A percentile compares a stretch with the other conserved stretches of the same genome.
Evolutionary conservation across 2,888 invertebrate genomes (phyloP).

Genomic region (Brachypalpus laphriformis): DNA sequence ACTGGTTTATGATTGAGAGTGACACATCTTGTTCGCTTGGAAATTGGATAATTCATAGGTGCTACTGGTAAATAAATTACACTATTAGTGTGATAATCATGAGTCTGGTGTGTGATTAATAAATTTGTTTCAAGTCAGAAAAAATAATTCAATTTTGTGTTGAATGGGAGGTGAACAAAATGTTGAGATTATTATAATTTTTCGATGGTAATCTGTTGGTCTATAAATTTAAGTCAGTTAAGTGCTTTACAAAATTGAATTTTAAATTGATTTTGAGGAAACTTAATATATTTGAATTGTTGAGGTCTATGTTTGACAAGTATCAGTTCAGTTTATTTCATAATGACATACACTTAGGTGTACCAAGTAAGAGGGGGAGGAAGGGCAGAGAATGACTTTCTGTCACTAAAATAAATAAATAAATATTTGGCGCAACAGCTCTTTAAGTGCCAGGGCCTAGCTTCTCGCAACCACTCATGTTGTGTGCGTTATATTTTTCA

Average conservation of each 20-base stretch:
- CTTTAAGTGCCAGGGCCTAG: too few species aligned
- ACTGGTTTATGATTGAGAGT: constrained; percentile 15
- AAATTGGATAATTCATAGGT: neutral
- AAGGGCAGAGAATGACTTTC: too few species aligned
- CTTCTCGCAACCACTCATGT: too few species aligned
- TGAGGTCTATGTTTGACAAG: too few species aligned
- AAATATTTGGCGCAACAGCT: too few species aligned
- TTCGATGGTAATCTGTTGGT: neutral
- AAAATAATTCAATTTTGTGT: neutral
- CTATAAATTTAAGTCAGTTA: neutral
- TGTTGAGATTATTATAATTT: neutral
- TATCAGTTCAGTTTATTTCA: too few species aligned
- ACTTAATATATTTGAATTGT: too few species aligned
- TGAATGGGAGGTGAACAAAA: neutral
- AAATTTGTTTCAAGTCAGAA: neutral
- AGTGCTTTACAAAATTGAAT: neutral
- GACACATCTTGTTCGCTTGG: neutral
- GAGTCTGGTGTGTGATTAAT: neutral
- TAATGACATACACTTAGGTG: too few species aligned
- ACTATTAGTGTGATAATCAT: neutral
- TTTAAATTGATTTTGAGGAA: neutral
- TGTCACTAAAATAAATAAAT: too few species aligned
- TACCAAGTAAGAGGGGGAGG: too few species aligned
- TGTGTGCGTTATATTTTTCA: too few species aligned
- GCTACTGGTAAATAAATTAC: constrained; percentile 5